Conservation (phyloP, 1,140 invertebrate species). For the Ips nitidus region DNA sequence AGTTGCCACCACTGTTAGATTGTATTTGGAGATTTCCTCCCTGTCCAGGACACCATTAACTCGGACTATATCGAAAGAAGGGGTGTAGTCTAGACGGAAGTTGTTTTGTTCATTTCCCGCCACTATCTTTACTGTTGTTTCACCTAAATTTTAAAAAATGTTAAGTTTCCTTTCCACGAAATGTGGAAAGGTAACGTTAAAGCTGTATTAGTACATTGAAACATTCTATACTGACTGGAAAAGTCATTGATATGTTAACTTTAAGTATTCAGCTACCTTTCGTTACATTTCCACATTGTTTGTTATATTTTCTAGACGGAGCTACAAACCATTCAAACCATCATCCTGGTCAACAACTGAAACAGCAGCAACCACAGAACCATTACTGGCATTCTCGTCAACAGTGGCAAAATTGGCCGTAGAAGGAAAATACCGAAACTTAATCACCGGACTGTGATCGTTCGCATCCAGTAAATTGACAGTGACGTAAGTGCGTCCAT, state of each 20-base stretch:
- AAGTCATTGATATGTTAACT: too few relatives aligned
- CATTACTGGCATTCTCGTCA: slow-evolving; percentile 89
- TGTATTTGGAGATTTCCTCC: slow-evolving; percentile 90
- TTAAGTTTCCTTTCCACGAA: background rate
- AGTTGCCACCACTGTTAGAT: slow-evolving; percentile 86
- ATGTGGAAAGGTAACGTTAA: background rate
- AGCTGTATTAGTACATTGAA: background rate
- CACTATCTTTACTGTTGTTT: slow-evolving; percentile 79
- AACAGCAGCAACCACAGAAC: slow-evolving; percentile 90
- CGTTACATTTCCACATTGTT: too few relatives aligned
- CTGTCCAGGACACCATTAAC: slow-evolving; percentile 90
- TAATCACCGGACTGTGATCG: slow-evolving; percentile 91
- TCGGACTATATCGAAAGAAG: slow-evolving; percentile 85
- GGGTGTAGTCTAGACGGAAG: slow-evolving; percentile 81
- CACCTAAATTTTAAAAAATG: slow-evolving; percentile 41
- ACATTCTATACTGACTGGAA: too few relatives aligned
- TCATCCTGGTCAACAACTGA: slow-evolving; percentile 89
- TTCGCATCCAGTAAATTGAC: slow-evolving; percentile 92
- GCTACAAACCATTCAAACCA: slow-evolving; percentile 73
- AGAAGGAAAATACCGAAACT: slow-evolving; percentile 84
- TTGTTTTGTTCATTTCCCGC: slow-evolving; percentile 89
- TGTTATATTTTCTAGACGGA: too few relatives aligned
- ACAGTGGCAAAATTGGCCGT: slow-evolving; percentile 84
- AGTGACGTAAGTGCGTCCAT: slow-evolving; percentile 91
- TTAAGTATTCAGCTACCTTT: too few relatives aligned